phyloP scores from a whole-genome alignment of 2,113 vertebrate species.

The Aphelocoma coerulescens region DNA sequence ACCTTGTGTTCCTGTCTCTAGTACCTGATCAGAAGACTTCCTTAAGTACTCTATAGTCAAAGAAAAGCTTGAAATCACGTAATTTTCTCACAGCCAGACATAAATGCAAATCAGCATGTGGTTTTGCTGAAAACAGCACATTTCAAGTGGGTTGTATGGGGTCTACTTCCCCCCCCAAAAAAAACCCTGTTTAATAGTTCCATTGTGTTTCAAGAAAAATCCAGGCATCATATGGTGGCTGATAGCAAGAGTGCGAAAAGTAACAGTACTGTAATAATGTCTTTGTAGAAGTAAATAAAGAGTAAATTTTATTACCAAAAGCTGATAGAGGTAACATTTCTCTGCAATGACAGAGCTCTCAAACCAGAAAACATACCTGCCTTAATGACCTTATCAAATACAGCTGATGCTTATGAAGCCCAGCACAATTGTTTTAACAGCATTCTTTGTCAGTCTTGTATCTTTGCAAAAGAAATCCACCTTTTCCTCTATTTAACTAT shows the following conservation, averaged over 20 bases:
- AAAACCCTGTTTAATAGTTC: neutral
- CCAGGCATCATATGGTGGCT: neutral
- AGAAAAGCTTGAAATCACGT: neutral
- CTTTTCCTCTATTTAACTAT: neutral
- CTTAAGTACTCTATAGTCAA: neutral
- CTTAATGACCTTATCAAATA: neutral
- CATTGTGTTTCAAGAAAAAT: neutral
- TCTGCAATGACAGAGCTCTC: neutral
- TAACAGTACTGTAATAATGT: neutral
- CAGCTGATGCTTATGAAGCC: neutral
- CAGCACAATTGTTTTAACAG: neutral
- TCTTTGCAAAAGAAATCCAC: neutral
- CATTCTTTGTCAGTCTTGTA: neutral
- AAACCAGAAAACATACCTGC: neutral
- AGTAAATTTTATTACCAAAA: neutral
- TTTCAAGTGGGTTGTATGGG: neutral
- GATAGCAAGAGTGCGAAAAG: neutral
- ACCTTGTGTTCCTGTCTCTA: neutral
- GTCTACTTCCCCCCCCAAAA: accelerated
- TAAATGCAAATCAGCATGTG: neutral
- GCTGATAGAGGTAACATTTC: neutral
- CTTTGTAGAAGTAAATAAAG: neutral
- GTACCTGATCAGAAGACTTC: neutral
- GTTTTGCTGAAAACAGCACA: neutral
- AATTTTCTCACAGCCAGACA: neutral